Conservation (phyloP, 2,797 vertebrate species). For the Xiphorhynchus erythropygius region DNA sequence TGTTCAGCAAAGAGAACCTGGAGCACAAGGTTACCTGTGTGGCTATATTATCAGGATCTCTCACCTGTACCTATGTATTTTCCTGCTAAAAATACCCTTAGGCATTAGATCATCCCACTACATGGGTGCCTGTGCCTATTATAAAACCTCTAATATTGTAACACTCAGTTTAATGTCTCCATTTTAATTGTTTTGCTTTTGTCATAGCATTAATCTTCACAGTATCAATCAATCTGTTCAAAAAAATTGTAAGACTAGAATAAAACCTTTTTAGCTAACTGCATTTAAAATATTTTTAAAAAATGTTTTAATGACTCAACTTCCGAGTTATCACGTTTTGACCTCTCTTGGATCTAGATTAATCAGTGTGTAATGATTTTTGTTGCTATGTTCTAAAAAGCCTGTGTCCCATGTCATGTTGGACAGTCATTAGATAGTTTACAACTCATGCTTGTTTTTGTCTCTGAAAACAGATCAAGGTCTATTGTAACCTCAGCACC, state of each 20-base stretch:
- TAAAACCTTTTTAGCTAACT: neutral
- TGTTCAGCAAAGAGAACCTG: neutral
- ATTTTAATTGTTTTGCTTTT: neutral
- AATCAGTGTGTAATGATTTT: neutral
- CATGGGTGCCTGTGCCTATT: neutral
- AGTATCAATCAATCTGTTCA: neutral
- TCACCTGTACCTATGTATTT: neutral
- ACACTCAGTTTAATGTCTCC: neutral
- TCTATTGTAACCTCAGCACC: conserved; percentile 5
- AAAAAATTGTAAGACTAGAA: neutral
- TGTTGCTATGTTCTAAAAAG: neutral
- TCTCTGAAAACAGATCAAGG: conserved; percentile 9
- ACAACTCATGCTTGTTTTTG: neutral
- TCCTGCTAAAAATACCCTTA: neutral
- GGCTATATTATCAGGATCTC: neutral
- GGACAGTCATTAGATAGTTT: neutral
- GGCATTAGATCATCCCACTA: neutral
- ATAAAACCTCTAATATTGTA: neutral
- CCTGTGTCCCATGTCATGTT: neutral
- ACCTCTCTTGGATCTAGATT: neutral
- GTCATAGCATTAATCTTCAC: neutral
- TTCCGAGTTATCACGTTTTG: neutral
- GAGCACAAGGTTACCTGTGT: neutral
- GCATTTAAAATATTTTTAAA: neutral
- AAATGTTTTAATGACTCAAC: neutral